Conservation (phyloP, 2,888 invertebrate species). For the Creontiades dilutus region DNA sequence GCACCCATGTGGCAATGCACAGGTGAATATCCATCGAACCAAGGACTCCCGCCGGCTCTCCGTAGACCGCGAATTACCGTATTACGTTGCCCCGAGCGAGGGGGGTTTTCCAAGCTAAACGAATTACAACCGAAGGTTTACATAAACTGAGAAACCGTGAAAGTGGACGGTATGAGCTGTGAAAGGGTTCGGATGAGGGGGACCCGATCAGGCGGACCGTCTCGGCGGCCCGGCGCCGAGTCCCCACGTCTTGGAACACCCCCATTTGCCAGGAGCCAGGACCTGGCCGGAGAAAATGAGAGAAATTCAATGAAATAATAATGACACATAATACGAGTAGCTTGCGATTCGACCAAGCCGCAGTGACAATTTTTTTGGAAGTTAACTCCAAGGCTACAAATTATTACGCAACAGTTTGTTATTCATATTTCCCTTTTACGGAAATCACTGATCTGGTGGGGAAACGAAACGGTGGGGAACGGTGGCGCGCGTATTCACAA, state of each 20-base stretch:
- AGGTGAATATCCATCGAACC: not conserved
- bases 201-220: not conserved
- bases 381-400: too few relatives aligned
- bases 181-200: not conserved
- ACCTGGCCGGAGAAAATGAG: too few relatives aligned
- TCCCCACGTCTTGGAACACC: not conserved
- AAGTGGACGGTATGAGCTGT: not conserved
- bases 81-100: not conserved
- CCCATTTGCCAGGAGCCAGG: not conserved
- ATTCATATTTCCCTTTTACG: too few relatives aligned
- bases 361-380: too few relatives aligned
- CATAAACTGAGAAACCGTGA: constrained; percentile 38
- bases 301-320: too few relatives aligned
- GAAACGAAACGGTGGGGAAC: too few relatives aligned
- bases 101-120: not conserved
- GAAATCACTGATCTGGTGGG: too few relatives aligned
- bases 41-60: not conserved
- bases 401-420: too few relatives aligned
- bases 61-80: not conserved
- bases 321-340: too few relatives aligned
- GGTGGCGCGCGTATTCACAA: too few relatives aligned
- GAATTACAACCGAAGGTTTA: constrained; percentile 22
- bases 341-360: too few relatives aligned
- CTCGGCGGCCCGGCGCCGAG: not conserved
- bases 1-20: not conserved